Conservation (phyloP, 2,113 vertebrate genomes). For the Vicugna pacos region DNA sequence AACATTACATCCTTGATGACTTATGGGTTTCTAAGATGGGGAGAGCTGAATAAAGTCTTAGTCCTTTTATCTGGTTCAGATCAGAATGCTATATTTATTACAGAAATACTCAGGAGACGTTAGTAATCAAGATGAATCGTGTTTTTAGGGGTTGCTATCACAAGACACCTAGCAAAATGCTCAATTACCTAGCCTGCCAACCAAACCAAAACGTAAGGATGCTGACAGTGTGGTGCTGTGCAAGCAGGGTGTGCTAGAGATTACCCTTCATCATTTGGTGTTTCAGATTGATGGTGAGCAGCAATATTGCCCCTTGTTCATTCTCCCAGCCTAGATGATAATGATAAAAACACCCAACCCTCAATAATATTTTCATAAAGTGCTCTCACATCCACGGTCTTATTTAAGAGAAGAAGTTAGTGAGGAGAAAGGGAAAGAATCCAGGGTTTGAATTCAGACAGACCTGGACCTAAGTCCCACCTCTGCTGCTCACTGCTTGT, state of each 20-base stretch:
- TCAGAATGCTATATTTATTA: conserved; percentile 79
- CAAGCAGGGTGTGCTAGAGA: background rate
- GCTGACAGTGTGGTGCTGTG: background rate
- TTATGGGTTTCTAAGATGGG: conserved; percentile 46
- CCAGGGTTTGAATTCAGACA: background rate
- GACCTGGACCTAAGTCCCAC: background rate
- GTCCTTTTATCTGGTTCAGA: conserved; percentile 42
- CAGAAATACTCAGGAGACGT: conserved; percentile 83
- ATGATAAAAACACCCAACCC: background rate
- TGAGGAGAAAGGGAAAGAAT: background rate
- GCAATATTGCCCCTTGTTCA: background rate
- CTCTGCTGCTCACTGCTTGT: background rate
- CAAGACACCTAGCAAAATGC: conserved; percentile 69
- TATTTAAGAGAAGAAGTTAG: background rate
- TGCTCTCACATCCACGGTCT: background rate
- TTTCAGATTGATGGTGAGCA: conserved; percentile 34
- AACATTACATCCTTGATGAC: conserved; percentile 8
- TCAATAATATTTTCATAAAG: background rate
- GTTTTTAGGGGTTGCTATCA: conserved; percentile 75
- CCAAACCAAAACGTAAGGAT: background rate
- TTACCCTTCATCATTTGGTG: conserved; percentile 35
- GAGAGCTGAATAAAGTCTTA: conserved; percentile 44
- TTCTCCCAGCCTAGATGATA: background rate
- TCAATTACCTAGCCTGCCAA: conserved; percentile 26
- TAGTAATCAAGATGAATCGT: conserved; percentile 82